Evolutionary conservation across 64 coral and sea anemone species (phyloP), one percentile per base, ranked within the genome.

Genomic region (Cladopsammia gracilis): DNA sequence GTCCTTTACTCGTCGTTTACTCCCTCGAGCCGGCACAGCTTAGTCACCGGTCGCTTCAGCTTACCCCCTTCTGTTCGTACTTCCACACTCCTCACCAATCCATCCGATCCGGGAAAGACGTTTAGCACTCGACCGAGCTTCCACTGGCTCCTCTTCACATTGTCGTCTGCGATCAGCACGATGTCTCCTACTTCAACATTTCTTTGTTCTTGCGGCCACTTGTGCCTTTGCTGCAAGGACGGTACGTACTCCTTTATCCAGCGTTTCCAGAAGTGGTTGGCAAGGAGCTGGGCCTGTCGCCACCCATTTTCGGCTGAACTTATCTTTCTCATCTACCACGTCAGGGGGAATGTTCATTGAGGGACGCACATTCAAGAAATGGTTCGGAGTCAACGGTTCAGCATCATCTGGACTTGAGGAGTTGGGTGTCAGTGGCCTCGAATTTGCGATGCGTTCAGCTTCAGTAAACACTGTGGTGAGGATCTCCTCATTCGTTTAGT

Each of bases 361-460:
- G 0, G 77, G 46, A 15, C 79, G 90, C n/a, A 75, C 20, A 51
- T 92, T 85, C 44, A 92, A 56, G 13, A 92, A 92, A 13, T 92
- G 90, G 73, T 71, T 92, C 0, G 79, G 79, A 20, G 79, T 85
- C 15, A 92, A 65, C 2, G 90, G 78, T 16, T 85, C 68, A 53
- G 68, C 61, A 22, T 95, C 93, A 68, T 73, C 87, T 49, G 79
- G 54, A 85, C 72, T 76, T 49, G 51, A 65, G 15, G 69, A n/a
- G 57, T 92, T 92, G 2, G 11, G 49, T 6, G 80, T 92, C 14
- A 92, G 79, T 14, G 79, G 90, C 43, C 79, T 92, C 10, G 90
- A 76, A 46, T 91, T 92, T 23, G 70, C 71, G 11, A 92, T 86
- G 1, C 90, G 90, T 51, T 92, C 70, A n/a, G 90, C 80, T 74